Conservation (phyloP, 2,113 vertebrate species). For the Pelusios castaneus region DNA sequence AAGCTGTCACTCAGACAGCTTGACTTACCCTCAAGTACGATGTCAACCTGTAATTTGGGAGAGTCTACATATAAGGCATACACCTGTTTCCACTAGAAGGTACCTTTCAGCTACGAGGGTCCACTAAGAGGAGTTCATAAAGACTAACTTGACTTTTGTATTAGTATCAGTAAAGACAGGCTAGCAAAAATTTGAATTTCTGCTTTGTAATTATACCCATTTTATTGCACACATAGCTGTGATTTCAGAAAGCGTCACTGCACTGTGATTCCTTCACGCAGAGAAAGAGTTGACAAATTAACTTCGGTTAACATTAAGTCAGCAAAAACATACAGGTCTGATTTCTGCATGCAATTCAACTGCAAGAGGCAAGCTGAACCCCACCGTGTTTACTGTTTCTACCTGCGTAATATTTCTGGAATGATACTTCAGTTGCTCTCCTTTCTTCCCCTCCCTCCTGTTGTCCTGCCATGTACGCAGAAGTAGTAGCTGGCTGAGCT, state of each 20-base stretch:
- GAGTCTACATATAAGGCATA: not conserved
- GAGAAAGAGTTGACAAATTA: not conserved
- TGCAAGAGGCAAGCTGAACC: not conserved
- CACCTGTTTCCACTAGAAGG: not conserved
- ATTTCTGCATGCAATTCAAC: not conserved
- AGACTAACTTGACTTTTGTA: not conserved
- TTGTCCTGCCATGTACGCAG: not conserved
- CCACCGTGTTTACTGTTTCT: not conserved
- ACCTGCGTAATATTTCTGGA: not conserved
- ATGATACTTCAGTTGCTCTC: not conserved
- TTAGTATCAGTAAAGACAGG: not conserved
- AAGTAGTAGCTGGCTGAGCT: not conserved
- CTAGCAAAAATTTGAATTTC: not conserved
- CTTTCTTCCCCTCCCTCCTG: not conserved
- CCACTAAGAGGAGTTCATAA: not conserved
- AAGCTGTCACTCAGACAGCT: not conserved
- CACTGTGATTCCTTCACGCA: not conserved
- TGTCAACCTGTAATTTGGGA: accelerated
- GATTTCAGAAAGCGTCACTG: not conserved
- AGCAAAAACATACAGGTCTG: not conserved
- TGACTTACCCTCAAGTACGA: not conserved
- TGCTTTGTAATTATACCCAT: not conserved
- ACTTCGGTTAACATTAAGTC: not conserved
- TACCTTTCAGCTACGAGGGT: not conserved
- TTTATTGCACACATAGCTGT: not conserved